Evolutionary conservation across 2,888 invertebrate genomes (phyloP), one percentile per base, ranked within the genome.

Genomic region (Bellardia bayeri): DNA sequence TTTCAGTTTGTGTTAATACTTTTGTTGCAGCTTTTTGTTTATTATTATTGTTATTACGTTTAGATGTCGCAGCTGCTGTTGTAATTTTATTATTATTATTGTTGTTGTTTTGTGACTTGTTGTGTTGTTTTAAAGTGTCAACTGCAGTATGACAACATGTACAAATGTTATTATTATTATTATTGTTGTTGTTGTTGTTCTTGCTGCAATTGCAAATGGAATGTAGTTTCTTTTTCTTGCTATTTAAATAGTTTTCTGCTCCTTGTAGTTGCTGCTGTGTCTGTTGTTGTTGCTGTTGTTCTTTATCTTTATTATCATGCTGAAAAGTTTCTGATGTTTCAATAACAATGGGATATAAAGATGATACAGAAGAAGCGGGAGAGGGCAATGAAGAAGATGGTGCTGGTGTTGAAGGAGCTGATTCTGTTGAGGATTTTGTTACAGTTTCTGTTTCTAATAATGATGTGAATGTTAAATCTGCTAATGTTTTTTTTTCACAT

Each of bases 271-370:
- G 81, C 30, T 51, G 51, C 40, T 11, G 42, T 37, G 56, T 76
- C 30, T 51, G 58, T 56, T 11, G 42, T 23, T 42, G 45, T 64
- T 85, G 64, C 61, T 64, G 61, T 42, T 78, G 66, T 63, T 82
- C 37, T 56, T 81, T 74, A 74, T 82, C 49, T 66, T n/a, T 30
- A 42, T 61, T 54, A 82, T 69, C 64, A 49, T 49, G 30, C 64
- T 71, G 82, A 83, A 83, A 83, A 82, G 51, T 87, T 82, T 82
- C 85, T 66, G 82, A 78, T 85, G 79, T 88, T 87, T 89, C 82
- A 89, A 88, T 88, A 86, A 90, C 86, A 87, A 89, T 84, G 69
- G 89, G 83, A 89, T 82, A 82, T 75, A 89, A 83, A 68, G 84
- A 88, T 63, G 87, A 86, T 69, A 78, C 33, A 76, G 71, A 68